Conservation (phyloP, 2,797 vertebrate genomes). For the Peromyscus melanophrys region DNA sequence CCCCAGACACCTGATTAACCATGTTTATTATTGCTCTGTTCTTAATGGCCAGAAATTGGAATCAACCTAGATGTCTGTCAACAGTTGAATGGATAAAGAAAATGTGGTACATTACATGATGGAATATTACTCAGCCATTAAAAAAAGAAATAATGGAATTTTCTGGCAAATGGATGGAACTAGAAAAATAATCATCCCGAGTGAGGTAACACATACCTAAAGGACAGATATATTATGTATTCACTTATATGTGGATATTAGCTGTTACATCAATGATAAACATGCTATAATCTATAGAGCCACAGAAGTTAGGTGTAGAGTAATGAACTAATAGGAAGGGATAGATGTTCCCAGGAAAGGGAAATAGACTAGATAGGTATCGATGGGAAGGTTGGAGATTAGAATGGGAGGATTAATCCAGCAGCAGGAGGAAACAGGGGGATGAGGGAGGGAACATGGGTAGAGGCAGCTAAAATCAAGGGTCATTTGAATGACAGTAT, state of each 20-base stretch:
- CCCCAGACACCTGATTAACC: neutral
- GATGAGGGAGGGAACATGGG: neutral
- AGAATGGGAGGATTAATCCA: neutral
- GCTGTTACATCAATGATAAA: neutral
- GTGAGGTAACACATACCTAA: no score
- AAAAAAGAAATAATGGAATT: no score
- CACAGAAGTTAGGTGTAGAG: neutral
- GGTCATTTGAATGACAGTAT: neutral
- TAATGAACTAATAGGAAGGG: neutral
- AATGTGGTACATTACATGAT: no score
- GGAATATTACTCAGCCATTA: no score
- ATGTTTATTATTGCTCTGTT: neutral
- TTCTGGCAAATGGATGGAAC: no score
- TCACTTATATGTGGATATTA: neutral
- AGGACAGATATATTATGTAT: no score
- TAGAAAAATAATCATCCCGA: no score
- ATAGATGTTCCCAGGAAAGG: neutral
- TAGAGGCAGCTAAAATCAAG: neutral
- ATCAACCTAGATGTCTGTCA: neutral
- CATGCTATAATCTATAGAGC: neutral
- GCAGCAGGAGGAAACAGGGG: neutral
- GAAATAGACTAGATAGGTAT: neutral
- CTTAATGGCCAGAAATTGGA: neutral
- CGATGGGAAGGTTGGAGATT: neutral
- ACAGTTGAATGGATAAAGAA: no score